These are phyloP conservation scores for Perca fluviatilis DNA, from an alignment of 2,113 vertebrate genomes.

Conservation along the genomic window DNA sequence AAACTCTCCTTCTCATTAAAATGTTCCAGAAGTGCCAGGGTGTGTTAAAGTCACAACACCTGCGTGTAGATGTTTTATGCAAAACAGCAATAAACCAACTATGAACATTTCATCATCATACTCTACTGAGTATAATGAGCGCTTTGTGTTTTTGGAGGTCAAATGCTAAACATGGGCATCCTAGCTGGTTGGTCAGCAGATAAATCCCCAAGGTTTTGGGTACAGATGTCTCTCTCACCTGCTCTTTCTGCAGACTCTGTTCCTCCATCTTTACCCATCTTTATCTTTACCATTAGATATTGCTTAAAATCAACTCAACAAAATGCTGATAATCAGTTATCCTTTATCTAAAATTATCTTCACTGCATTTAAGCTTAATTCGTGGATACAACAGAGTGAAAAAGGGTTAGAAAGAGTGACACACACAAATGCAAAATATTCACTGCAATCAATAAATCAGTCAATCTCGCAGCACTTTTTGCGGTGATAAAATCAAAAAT, in stretches of 20 bases:
- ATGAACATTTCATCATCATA: constrained; percentile 38
- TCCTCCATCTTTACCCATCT: neutral
- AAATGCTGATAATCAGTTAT: neutral
- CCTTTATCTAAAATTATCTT: neutral
- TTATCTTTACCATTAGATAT: neutral
- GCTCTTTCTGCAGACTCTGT: neutral
- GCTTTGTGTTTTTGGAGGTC: constrained; percentile 43
- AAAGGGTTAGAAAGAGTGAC: neutral
- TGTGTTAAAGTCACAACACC: constrained; percentile 19
- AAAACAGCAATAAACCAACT: constrained; percentile 38
- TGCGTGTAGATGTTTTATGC: constrained; percentile 9
- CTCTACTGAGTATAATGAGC: constrained; percentile 25
- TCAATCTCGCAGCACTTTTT: neutral
- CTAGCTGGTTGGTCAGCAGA: constrained; percentile 10
- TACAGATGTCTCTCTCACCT: constrained; percentile 13
- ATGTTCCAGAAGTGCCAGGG: neutral
- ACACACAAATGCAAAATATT: neutral
- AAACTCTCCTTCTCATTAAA: constrained; percentile 83
- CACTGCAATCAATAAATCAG: neutral
- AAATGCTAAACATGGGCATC: constrained; percentile 46
- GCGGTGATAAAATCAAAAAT: neutral
- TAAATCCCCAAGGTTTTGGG: constrained; percentile 1
- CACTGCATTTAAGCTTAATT: neutral
- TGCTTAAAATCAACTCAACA: neutral
- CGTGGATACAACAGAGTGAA: neutral